phyloP scores from a whole-genome alignment of 2,797 vertebrate genomes.

The Galago senegalensis region DNA sequence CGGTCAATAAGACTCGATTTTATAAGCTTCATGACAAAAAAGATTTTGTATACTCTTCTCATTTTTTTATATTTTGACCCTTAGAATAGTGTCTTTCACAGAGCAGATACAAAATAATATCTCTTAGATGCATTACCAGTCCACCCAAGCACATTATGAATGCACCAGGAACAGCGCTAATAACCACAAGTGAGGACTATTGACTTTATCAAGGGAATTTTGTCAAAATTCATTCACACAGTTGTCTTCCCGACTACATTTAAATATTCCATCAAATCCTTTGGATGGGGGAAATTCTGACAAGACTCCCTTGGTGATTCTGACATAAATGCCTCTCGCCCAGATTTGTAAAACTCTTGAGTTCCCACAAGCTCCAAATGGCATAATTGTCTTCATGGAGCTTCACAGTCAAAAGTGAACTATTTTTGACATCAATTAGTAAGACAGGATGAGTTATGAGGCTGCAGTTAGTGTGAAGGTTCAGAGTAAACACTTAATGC shows the following conservation, averaged over 20 bases:
- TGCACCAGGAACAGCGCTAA: neutral
- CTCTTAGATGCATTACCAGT: neutral
- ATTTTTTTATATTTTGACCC: neutral
- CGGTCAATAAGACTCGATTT: neutral
- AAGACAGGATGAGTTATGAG: slow-evolving; percentile 72
- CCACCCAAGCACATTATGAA: neutral
- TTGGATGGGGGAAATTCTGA: neutral
- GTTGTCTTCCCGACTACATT: neutral
- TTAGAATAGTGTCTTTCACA: neutral
- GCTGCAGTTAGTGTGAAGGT: slow-evolving; percentile 49
- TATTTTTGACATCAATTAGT: slow-evolving; percentile 70
- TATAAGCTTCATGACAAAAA: neutral
- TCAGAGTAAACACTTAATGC: slow-evolving; percentile 59
- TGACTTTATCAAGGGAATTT: neutral
- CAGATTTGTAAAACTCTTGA: slow-evolving; percentile 4
- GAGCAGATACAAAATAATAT: slow-evolving; percentile 18
- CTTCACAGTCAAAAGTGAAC: slow-evolving; percentile 26
- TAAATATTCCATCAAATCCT: slow-evolving; percentile 41
- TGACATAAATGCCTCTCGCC: neutral
- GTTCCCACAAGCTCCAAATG: slow-evolving; percentile 9
- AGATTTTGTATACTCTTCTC: neutral
- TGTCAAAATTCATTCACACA: slow-evolving; percentile 57
- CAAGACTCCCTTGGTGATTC: slow-evolving; percentile 8
- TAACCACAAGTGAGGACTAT: neutral
- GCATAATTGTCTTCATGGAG: slow-evolving; percentile 41